Base-by-base conservation (phyloP, 23 tunicate genomes). In the Aplidium turbinatum region DNA sequence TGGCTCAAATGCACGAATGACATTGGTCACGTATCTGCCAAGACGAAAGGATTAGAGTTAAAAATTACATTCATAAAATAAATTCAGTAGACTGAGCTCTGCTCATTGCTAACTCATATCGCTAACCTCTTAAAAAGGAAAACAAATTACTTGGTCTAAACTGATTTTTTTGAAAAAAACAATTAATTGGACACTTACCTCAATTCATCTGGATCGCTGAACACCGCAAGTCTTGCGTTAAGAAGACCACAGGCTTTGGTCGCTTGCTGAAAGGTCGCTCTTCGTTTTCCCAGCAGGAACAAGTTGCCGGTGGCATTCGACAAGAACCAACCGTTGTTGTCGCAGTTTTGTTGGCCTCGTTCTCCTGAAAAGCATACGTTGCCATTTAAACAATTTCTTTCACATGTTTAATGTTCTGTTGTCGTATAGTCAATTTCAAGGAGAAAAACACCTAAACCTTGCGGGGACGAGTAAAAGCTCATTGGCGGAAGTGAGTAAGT, bases 1-100 rank as follows among this genome's bases (percentile, higher is more conserved):
- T 4, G 66, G 78, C 5, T 58, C 60, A 62, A 57, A 70, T 3
- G 78, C 78, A 18, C 86, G 70, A 16, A 80, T 58, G 46, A 80
- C 78, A 35, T 70, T 70, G 71, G 70, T 45, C 1, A 80, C 35
- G 31, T 80, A 80, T 38, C 72, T 65, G 22, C 3, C 30, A 9
- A 42, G 48, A 42, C 16, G 48, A 42, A 9, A 42, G 48, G 48
- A 9, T 16, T 16, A 42, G 48, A 9, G 48, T 16, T 16, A 9
- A 9, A 42, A 42, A 42, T 42, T 16, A 42, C 48, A 9, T 16
- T 9, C 48, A 42, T 42, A n/a, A n/a, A n/a, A n/a, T n/a, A n/a
- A n/a, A n/a, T n/a, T n/a, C n/a, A n/a, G n/a, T n/a, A n/a, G n/a
- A n/a, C n/a, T n/a, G n/a, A n/a, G n/a, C n/a, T n/a, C n/a, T n/a